Percentiles rank a stretch among this genome's conserved stretches.
These are phyloP conservation scores for Cheilinus undulatus DNA, from an alignment of 2,113 vertebrate genomes.

Conservation along the genomic window DNA sequence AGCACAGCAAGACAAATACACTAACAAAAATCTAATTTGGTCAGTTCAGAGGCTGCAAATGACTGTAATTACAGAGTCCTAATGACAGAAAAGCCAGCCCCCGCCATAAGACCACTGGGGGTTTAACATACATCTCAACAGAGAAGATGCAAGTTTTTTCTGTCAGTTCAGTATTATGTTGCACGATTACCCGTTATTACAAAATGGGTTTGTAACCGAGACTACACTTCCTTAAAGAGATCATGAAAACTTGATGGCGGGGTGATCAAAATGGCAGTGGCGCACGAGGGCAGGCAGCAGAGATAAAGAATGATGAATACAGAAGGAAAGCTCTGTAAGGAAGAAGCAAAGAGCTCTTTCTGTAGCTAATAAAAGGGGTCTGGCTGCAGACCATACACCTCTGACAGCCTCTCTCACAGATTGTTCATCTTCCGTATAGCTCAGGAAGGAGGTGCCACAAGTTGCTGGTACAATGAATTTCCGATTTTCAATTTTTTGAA, in stretches of 20 bases:
- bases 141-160: conserved; percentile 3
- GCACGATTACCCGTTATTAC: conserved; percentile 20
- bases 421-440: no score
- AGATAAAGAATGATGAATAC: conserved; percentile 24
- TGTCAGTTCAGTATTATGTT: conserved; percentile 1
- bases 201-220: conserved; percentile 60
- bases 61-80: conserved; percentile 40
- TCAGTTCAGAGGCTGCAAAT: conserved; percentile 37
- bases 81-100: conserved; percentile 4
- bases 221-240: conserved; percentile 43
- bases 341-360: no score
- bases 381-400: no score
- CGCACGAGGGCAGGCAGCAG: background rate
- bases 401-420: no score
- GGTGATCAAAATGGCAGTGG: background rate
- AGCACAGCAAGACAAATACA: conserved; percentile 5
- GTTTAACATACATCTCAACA: conserved; percentile 5
- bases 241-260: conserved; percentile 6
- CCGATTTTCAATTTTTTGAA: no score
- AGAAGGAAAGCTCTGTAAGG: background rate
- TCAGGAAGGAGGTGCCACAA: no score
- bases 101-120: conserved; percentile 10
- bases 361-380: no score
- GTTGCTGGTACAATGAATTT: no score
- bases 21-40: conserved; percentile 15